Base-by-base conservation (phyloP, 2,113 vertebrate species). In the Amia ocellicauda region DNA sequence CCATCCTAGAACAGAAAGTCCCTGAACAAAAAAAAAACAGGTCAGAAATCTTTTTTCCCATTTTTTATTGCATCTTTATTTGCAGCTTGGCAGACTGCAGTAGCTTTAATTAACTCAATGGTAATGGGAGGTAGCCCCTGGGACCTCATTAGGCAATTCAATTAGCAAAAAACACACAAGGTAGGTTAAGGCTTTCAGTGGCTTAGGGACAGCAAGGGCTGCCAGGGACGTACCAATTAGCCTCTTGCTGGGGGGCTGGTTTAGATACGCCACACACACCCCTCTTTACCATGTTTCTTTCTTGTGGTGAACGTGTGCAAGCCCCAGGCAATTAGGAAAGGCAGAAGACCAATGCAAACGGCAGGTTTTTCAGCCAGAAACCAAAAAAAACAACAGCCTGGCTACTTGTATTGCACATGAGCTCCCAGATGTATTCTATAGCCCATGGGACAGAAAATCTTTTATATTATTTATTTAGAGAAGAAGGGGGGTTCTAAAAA, bases 111-210 rank as follows among this genome's bases (percentile, higher is more conserved):
- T 84, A 89, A 89, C 81, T 80, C 80, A 7, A 77, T 79, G 79
- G 81, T 87, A 89, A 89, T 85, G 76, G 79, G 80, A 87, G 88
- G 87, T 74, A 86, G 83, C 89, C 83, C 89, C 43, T 28, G 89
- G 88, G 89, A 90, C 70, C 89, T 90, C 86, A 89, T 90, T 90
- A 90, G 84, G 81, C 84, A 78, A 85, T 89, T 89, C 86, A 87
- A 88, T 89, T 88, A 87, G 83, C 57, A 76, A 78, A 86, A 87
- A 88, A 86, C 75, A 83, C 85, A 86, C 84, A 82, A 84, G 84
- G 79, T 86, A 74, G 79, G 79, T 75, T 80, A 73, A 79, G 80
- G 78, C 80, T 85, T 84, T 88, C 80, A 78, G 81, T 86, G 84
- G 80, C 82, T 82, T 83, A 75, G 74, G 80, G 78, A 78, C 71